Base-by-base conservation (phyloP, 2,797 vertebrate genomes). In the Pogonophryne albipinna region DNA sequence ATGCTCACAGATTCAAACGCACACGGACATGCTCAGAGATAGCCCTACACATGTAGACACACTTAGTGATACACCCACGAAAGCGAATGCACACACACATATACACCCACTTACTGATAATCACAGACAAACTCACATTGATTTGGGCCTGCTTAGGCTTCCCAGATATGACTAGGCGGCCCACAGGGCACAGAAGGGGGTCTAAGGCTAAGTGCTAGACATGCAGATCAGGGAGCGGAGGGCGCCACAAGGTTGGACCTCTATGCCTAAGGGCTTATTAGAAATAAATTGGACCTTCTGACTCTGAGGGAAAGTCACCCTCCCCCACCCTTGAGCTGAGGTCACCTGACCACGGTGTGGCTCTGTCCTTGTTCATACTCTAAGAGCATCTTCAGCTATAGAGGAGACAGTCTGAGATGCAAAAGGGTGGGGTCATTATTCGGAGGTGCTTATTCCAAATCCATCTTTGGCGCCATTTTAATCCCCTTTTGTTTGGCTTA, bases 401-500 rank as follows among this genome's bases (percentile, higher is more conserved):
- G 14, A 69, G 68, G 65, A 84, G 72, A 78, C 62, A 14, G 17
- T 73, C 73, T 69, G 53, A 82, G 61, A 82, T 78, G 68, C 9
- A 78, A 66, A 81, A 42, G 17, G 66, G 16, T 67, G 23, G 66
- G 76, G 67, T 78, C 56, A 75, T 20, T 81, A 66, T 77, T 85
- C 66, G 23, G 50, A 66, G 60, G 71, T n/a, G 16, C 51, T 78
- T 74, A 87, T 89, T 90, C 83, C 73, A 88, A 87, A 86, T 89
- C 80, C 70, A 81, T 87, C 77, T 76, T 77, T 84, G 67, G 65
- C 52, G 62, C 71, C 79, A 80, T 92, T 91, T 89, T 92, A 92
- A 93, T 92, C 86, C 55, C 65, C 58, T 74, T 86, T 91, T 85
- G 63, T 87, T 90, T 88, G 80, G 66, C 82, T 82, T 79, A 65